Evolutionary conservation across 2,113 vertebrate species (phyloP).

Genomic region (Coregonus clupeaformis): DNA sequence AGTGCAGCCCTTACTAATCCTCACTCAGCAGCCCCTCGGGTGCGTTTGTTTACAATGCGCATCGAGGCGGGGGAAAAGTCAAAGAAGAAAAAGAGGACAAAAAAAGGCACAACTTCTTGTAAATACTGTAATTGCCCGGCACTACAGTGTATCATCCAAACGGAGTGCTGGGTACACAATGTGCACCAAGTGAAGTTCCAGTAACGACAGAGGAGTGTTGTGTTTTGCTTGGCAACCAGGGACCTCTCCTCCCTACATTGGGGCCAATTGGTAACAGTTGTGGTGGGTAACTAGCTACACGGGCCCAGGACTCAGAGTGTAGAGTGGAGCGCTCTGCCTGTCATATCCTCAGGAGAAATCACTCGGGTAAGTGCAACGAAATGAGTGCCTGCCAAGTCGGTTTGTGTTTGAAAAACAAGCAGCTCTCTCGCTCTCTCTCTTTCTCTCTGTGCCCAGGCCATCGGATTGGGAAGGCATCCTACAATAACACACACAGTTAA

Average conservation of each 20-base stretch:
- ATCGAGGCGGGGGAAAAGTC: conserved; percentile 14
- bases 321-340: conserved; percentile 72
- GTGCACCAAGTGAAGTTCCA: conserved; percentile 79
- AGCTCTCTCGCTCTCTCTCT: neutral
- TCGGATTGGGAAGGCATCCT: conserved; percentile 69
- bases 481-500: conserved; percentile 69
- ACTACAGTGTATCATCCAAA: conserved; percentile 69
- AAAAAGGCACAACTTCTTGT: conserved; percentile 67
- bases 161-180: conserved; percentile 67
- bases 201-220: conserved; percentile 71
- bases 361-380: conserved; percentile 86
- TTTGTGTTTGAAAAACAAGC: conserved; percentile 64
- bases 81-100: conserved; percentile 22
- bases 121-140: conserved; percentile 79
- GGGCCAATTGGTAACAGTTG: conserved; percentile 89
- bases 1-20: conserved; percentile 46
- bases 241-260: conserved; percentile 60
- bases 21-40: conserved; percentile 32
- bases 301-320: conserved; percentile 57
- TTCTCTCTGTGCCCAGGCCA: conserved; percentile 19
- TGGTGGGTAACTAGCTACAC: conserved; percentile 32
- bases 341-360: conserved; percentile 82
- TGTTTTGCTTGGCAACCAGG: conserved; percentile 84
- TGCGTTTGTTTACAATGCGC: conserved; percentile 60
- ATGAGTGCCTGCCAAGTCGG: conserved; percentile 74